A percentile compares a stretch with the other conserved stretches of the same genome.
These are phyloP conservation scores for Sphenodon punctatus DNA, from an alignment of 2,797 vertebrate genomes.

Conservation along the genomic window DNA sequence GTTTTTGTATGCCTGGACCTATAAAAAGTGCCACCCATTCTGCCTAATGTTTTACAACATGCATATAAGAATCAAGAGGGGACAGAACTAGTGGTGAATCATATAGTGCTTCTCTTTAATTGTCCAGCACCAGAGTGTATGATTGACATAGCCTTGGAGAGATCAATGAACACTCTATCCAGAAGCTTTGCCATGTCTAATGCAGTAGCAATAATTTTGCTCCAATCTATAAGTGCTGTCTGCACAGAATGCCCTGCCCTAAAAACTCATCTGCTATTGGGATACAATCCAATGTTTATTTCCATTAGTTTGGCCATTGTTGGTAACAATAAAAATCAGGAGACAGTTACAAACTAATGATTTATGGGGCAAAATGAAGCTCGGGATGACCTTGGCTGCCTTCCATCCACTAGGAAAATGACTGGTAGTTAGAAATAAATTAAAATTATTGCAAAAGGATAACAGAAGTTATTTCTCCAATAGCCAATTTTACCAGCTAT, in stretches of 20 bases:
- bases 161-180: constrained; percentile 66
- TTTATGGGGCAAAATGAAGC: constrained; percentile 62
- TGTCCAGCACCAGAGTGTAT: constrained; percentile 6
- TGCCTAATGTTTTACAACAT: not conserved
- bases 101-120: constrained; percentile 15
- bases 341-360: constrained; percentile 69
- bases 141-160: not conserved
- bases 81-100: not conserved
- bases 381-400: constrained; percentile 59
- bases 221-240: constrained; percentile 59
- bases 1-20: constrained; percentile 8
- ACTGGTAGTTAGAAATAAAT: constrained; percentile 67
- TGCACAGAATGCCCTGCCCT: constrained; percentile 55
- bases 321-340: constrained; percentile 72
- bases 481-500: constrained; percentile 72
- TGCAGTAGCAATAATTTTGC: constrained; percentile 50
- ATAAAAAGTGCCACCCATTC: not conserved
- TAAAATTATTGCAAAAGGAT: constrained; percentile 69
- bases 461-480: constrained; percentile 66
- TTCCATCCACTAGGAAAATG: constrained; percentile 67
- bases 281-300: constrained; percentile 70
- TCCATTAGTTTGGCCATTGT: constrained; percentile 71
- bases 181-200: constrained; percentile 49
- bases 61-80: not conserved
- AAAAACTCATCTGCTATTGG: constrained; percentile 63